phyloP scores from a whole-genome alignment of 2,113 vertebrate genomes.

The Proteles cristata region DNA sequence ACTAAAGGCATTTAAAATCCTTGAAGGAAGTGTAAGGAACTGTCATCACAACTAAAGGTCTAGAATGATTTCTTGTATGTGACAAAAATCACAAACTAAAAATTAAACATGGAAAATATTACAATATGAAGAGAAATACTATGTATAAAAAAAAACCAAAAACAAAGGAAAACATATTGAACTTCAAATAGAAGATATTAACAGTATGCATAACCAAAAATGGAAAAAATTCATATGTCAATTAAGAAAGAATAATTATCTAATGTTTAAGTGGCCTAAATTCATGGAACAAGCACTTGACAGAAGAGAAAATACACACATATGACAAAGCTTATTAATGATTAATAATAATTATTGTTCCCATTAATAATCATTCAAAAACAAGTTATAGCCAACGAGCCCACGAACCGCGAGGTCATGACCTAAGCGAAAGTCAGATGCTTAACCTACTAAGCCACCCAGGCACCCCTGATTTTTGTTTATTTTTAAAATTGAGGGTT shows the following conservation, averaged over 20 bases:
- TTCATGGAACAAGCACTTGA: background rate
- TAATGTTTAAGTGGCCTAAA: background rate
- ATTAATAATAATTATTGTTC: background rate
- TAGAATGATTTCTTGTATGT: background rate
- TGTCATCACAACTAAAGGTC: background rate
- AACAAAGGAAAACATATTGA: background rate
- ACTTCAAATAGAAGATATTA: background rate
- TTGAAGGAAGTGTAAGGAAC: background rate
- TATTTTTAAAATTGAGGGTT: background rate
- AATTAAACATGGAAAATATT: background rate
- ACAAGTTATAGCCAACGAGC: background rate
- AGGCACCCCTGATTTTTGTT: background rate
- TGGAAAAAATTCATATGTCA: background rate
- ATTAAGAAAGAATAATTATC: background rate
- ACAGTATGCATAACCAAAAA: background rate
- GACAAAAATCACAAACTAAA: background rate
- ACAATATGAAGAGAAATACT: background rate
- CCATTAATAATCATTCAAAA: background rate
- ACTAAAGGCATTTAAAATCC: background rate
- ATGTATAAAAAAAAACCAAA: background rate
- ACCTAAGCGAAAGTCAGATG: too few species aligned
- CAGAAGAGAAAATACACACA: background rate
- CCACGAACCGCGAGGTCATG: too few species aligned
- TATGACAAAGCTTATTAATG: background rate
- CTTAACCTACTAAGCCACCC: too few species aligned